These are phyloP conservation scores for Siniperca undulata DNA, from an alignment of 2,797 vertebrate species.

Conservation along the genomic window DNA sequence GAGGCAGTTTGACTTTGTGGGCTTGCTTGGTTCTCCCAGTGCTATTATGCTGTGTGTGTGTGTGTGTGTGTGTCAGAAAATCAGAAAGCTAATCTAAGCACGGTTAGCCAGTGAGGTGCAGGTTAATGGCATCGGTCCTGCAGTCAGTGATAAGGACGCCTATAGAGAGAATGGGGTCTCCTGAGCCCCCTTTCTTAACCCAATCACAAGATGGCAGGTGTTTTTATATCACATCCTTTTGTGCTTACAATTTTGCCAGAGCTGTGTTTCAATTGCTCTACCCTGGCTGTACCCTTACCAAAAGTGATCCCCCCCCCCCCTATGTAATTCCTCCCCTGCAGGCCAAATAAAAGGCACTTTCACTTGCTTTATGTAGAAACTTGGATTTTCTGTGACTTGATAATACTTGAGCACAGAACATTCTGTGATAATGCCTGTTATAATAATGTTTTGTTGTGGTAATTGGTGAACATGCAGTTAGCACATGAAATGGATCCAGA, in stretches of 20 bases:
- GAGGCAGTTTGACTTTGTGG: conserved; percentile 3
- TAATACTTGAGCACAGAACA: conserved; percentile 26
- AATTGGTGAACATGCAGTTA: conserved; percentile 43
- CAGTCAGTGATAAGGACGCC: conserved; percentile 77
- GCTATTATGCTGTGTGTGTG: conserved; percentile 27
- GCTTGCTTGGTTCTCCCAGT: conserved; percentile 1
- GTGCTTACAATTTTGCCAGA: conserved; percentile 63
- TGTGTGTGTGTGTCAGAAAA: conserved; percentile 44
- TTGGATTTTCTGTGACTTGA: conserved; percentile 43
- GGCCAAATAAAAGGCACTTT: conserved; percentile 49
- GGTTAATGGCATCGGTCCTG: conserved; percentile 78
- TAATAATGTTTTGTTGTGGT: conserved; percentile 21
- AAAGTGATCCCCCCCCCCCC: conserved; percentile 58
- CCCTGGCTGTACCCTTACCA: conserved; percentile 52
- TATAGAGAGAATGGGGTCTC: conserved; percentile 59
- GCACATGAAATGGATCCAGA: conserved; percentile 34
- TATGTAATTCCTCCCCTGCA: conserved; percentile 32
- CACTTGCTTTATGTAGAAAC: conserved; percentile 37
- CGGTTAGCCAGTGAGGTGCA: conserved; percentile 56
- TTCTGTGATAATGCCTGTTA: conserved; percentile 24
- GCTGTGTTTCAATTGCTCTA: conserved; percentile 64
- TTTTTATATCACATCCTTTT: conserved; percentile 75
- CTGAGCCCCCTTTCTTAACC: conserved; percentile 59
- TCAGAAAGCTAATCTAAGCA: conserved; percentile 72
- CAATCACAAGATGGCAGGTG: conserved; percentile 75